Conservation (phyloP, 1,140 invertebrate species). For the Zaprionus tsacasi region DNA sequence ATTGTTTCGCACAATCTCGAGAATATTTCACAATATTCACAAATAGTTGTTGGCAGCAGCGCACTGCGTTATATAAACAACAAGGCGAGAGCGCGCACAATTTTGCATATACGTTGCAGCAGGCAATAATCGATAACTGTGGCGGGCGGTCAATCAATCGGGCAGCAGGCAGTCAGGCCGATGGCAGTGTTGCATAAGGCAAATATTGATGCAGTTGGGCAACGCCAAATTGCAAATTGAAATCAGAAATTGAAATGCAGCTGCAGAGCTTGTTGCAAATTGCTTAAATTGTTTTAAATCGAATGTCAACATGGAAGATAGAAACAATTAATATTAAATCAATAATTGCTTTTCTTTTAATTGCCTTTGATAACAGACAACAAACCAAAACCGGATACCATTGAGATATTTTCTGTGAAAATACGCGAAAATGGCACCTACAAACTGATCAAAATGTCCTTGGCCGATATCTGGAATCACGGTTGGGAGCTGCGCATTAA, state of each 20-base stretch:
- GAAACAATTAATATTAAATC: slow-evolving; percentile 5
- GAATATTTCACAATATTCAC: neutral
- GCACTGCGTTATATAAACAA: neutral
- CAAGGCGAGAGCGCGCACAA: too few species aligned
- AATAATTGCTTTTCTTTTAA: neutral
- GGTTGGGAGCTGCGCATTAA: slow-evolving; percentile 88
- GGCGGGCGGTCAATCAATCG: neutral
- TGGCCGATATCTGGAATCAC: slow-evolving; percentile 88
- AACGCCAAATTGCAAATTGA: too few species aligned
- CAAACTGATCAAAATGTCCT: slow-evolving; percentile 86
- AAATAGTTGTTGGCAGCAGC: slow-evolving; percentile 4
- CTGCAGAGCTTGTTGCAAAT: slow-evolving; percentile 25
- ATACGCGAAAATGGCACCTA: slow-evolving; percentile 86
- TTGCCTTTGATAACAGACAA: slow-evolving; percentile 85
- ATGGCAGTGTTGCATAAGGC: neutral
- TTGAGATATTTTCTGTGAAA: slow-evolving; percentile 87
- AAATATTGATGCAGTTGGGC: neutral
- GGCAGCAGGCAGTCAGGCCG: neutral
- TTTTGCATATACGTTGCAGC: neutral
- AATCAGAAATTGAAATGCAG: slow-evolving; percentile 12
- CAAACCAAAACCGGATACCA: slow-evolving; percentile 88
- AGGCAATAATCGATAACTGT: slow-evolving; percentile 3
- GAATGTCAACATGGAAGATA: slow-evolving; percentile 24
- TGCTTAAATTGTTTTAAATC: slow-evolving; percentile 30
- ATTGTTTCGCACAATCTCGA: neutral